Percentiles rank a stretch among this genome's conserved stretches.
Conservation (phyloP, 2,113 vertebrate genomes). For the Tympanuchus pallidicinctus region DNA sequence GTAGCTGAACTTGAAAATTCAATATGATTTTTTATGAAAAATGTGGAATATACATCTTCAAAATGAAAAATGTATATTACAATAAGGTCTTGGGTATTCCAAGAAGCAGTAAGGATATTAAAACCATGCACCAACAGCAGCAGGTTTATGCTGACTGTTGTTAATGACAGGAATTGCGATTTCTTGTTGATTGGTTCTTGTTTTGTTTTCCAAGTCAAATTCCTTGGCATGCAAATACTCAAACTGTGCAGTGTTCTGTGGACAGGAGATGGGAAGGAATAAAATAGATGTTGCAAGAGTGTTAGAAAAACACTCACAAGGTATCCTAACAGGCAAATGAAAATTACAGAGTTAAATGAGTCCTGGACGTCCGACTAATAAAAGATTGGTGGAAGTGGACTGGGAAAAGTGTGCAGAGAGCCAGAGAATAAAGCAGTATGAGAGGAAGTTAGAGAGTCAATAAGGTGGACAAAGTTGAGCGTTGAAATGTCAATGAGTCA, state of each 20-base stretch:
- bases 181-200: neutral
- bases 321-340: neutral
- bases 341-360: neutral
- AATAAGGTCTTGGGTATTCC: neutral
- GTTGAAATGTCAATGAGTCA: conserved; percentile 59
- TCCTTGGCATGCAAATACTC: neutral
- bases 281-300: neutral
- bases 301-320: neutral
- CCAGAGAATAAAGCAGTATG: neutral
- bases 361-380: neutral
- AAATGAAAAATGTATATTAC: neutral
- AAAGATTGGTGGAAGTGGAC: neutral
- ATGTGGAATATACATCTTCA: neutral
- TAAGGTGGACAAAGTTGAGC: conserved; percentile 33
- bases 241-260: neutral
- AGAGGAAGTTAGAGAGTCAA: conserved; percentile 41
- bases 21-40: neutral
- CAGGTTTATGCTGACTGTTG: neutral
- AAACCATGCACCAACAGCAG: neutral
- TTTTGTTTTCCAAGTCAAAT: neutral
- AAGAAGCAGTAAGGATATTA: neutral
- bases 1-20: neutral
- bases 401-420: neutral
- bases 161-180: neutral
- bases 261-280: neutral